Base-by-base conservation (phyloP, 2,113 vertebrate species). In the Ptilorrhoa leucosticta region DNA sequence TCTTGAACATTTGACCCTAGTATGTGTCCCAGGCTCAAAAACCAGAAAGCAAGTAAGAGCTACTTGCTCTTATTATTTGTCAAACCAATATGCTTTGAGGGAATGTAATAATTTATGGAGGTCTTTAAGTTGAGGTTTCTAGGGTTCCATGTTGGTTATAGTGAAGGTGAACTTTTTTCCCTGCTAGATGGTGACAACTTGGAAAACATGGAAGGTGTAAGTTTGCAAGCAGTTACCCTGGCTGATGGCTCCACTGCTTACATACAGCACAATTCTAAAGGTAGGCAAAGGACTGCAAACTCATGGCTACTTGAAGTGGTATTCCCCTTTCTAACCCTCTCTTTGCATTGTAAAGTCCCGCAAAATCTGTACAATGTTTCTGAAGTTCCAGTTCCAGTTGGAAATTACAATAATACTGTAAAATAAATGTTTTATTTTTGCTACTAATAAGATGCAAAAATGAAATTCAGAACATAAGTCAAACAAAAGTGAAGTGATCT, bases 171-270 rank as follows among this genome's bases (percentile, higher is more conserved):
- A 51, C 37, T 78, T 85, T 81, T 69, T 87, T 89, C 85, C 84
- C 64, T 83, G 81, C 63, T 96, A 99, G 99, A 99, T 97, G 99
- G 98, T 51, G 99, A 99, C 96, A 99, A 99, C 92, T 98, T 99
- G 87, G 99, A 99, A 79, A 98, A 98, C 88, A 99, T 99, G 99
- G 99, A 99, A 98, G 98, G 99, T 66, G 99, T 99, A 82, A 99
- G 99, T 96, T 97, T 99, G 85, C 99, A 99, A 97, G 99, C 99
- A 42, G 99, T 99, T 58, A 99, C 99, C 8, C 98, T 99, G 42
- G 98, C 98, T 37, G 99, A 99, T 93, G 99, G 99, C 39, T 99
- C 99, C 89, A 99, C 99, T 13, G 99, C 99, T 40, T 99, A 99
- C 78, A 99, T 99, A 95, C 99, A 99, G 42, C 99, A 99, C 90